phyloP scores from a whole-genome alignment of 2,113 vertebrate species.

The Nesospiza acunhae region DNA sequence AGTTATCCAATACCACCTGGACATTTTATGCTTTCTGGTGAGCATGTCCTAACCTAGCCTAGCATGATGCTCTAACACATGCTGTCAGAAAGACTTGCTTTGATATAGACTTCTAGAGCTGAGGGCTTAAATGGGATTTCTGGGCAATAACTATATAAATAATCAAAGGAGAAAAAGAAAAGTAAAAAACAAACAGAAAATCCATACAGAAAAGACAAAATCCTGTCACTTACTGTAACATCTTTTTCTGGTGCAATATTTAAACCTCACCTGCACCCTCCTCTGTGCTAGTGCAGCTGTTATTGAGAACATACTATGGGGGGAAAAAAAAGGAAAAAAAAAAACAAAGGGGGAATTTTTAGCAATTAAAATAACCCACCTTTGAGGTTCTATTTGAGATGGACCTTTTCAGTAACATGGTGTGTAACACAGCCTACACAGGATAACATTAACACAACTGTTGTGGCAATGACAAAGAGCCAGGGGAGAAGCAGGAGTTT shows the following conservation, averaged over 20 bases:
- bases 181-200: neutral
- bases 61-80: neutral
- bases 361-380: neutral
- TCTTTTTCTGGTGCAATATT: neutral
- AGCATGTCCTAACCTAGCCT: neutral
- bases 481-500: neutral
- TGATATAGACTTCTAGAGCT: neutral
- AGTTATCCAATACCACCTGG: neutral
- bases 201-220: neutral
- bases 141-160: neutral
- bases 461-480: neutral
- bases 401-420: rapidly evolving
- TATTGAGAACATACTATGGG: neutral
- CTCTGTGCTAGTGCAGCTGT: rapidly evolving
- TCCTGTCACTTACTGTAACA: neutral
- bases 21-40: neutral
- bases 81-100: neutral
- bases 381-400: neutral
- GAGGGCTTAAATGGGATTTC: neutral
- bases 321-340: too few species aligned
- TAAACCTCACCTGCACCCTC: neutral
- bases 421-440: neutral
- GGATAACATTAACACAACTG: neutral
- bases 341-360: rapidly evolving
- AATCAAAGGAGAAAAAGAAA: neutral